These are phyloP conservation scores for Eudyptes chrysolophus DNA, from an alignment of 2,113 vertebrate genomes.

Conservation along the genomic window DNA sequence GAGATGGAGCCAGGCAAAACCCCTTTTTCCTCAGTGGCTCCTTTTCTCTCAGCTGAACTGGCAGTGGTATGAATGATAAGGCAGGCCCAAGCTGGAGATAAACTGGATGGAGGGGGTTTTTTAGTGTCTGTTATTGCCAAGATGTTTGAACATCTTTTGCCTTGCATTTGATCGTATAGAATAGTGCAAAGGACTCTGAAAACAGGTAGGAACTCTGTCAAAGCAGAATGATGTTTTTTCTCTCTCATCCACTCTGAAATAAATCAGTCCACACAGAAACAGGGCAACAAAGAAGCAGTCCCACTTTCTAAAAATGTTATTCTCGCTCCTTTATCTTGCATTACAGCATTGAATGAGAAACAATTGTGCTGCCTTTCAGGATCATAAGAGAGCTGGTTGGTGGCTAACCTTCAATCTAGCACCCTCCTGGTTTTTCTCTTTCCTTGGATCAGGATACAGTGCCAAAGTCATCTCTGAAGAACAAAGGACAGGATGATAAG, in stretches of 20 bases:
- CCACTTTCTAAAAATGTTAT: not conserved
- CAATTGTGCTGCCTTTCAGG: not conserved
- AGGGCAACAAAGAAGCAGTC: not conserved
- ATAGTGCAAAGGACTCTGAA: not conserved
- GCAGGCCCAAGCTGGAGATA: not conserved
- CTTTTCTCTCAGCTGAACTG: not conserved
- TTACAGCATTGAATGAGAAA: not conserved
- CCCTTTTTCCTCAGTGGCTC: not conserved
- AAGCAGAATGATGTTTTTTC: not conserved
- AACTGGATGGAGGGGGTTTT: not conserved
- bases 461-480: constrained; percentile 10
- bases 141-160: not conserved
- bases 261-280: not conserved
- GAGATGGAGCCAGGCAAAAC: not conserved
- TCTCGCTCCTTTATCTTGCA: not conserved
- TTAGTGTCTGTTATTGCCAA: not conserved
- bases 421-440: not conserved
- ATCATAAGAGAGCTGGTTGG: not conserved
- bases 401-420: not conserved
- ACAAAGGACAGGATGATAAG: constrained; percentile 12
- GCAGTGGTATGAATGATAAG: not conserved
- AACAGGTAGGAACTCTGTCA: not conserved
- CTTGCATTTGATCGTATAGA: not conserved
- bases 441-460: not conserved
- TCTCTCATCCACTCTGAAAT: not conserved